Base-by-base conservation (phyloP, 2,113 vertebrate genomes). In the Willisornis vidua region DNA sequence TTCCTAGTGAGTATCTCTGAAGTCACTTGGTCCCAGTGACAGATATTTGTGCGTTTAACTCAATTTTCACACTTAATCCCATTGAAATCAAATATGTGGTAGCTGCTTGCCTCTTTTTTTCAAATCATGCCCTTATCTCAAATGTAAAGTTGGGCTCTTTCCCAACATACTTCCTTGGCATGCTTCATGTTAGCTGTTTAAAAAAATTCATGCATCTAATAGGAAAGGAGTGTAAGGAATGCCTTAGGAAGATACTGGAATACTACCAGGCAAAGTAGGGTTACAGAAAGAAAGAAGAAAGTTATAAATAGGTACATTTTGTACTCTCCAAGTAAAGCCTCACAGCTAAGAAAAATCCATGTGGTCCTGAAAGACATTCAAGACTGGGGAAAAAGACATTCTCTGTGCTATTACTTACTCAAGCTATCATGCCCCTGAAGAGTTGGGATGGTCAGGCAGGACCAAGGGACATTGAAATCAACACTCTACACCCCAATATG, bases 21-120 rank as follows among this genome's bases (percentile, higher is more conserved):
- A 78, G 19, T 19, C 0, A 0, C 6, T 73, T 66, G 24, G 15
- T 23, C 46, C 10, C n/a, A 49, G 12, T 57, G 14, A 1, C 7
- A 59, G 29, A 13, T 71, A 63, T 48, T 73, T 48, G 59, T 8
- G 6, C 77, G 3, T 4, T 8, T 29, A 77, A n/a, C 7, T 87
- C 19, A 9, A 31, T 20, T 81, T 37, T 66, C 65, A 49, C 59
- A 58, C 28, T 46, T 58, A 74, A 84, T 74, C 23, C 20, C 1
- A 0, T 19, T 81, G 62, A 52, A 89, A 79, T 57, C 4, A 63
- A 89, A 61, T 19, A 4, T 0, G 2, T 67, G 11, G 28, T 84
- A 61, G 3, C 7, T 46, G 10, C 23, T 52, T 55, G 31, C 3
- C 16, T 35, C 23, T 2, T 61, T 55, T 61, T 86, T 82, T 66